phyloP scores from a whole-genome alignment of 64 coral and sea anemone species.

The Porites lutea region DNA sequence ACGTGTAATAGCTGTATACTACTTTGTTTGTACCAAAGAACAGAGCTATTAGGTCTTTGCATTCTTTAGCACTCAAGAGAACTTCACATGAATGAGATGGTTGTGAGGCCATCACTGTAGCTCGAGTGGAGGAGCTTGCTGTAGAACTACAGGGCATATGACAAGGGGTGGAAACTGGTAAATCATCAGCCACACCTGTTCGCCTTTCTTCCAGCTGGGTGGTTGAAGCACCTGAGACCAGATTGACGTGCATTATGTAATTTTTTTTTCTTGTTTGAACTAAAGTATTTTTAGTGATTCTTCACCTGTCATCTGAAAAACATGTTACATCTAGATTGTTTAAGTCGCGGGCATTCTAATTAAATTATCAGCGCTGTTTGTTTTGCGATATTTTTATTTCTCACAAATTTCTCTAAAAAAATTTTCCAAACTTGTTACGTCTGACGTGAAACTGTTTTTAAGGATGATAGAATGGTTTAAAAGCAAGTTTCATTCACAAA shows the following conservation, averaged over 20 bases:
- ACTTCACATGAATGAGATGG: neutral
- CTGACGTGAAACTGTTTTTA: conserved; percentile 37
- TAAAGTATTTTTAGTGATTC: conserved; percentile 24
- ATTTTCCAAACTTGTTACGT: conserved; percentile 22
- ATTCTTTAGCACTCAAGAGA: too few species aligned
- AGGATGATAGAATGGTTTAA: neutral
- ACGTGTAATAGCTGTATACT: too few species aligned
- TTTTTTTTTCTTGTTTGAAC: conserved; percentile 28
- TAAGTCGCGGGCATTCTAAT: conserved; percentile 11
- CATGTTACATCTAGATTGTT: conserved; percentile 21
- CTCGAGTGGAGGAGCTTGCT: conserved; percentile 48
- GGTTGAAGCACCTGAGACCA: conserved; percentile 52
- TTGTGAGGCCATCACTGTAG: conserved; percentile 37
- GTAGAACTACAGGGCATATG: conserved; percentile 55
- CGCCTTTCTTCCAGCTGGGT: conserved; percentile 57
- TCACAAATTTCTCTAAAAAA: neutral
- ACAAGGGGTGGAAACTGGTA: conserved; percentile 64
- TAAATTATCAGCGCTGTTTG: conserved; percentile 18
- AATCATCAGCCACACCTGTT: conserved; percentile 58
- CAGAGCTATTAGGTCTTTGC: too few species aligned
- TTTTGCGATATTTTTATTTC: conserved; percentile 13
- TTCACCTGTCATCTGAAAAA: conserved; percentile 20
- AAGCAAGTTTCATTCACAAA: conserved; percentile 34
- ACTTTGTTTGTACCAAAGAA: too few species aligned
- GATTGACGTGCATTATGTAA: conserved; percentile 32